Evolutionary conservation across 2,113 vertebrate species (phyloP).

Genomic region (Orientallactaga bullata): DNA sequence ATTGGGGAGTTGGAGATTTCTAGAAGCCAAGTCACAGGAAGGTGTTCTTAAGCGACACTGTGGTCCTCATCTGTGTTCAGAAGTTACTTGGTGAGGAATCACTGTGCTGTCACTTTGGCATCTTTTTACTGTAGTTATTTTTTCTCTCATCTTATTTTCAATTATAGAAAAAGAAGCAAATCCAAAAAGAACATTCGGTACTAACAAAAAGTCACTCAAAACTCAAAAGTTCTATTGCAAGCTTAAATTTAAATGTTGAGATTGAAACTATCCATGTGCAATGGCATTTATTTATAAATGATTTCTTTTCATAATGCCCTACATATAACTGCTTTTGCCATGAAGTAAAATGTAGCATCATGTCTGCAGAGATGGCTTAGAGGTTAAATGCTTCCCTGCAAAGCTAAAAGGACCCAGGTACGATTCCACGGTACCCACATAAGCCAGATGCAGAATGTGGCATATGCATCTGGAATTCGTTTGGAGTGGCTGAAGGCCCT

Average conservation of each 20-base stretch:
- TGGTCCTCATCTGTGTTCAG: not conserved
- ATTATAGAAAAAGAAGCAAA: not conserved
- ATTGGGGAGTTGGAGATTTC: fast-evolving
- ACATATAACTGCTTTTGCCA: not conserved
- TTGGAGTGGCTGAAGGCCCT: too few relatives aligned
- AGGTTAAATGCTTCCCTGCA: too few relatives aligned
- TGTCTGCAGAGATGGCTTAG: too few relatives aligned
- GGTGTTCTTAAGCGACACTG: fast-evolving
- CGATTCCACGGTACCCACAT: too few relatives aligned
- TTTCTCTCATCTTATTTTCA: not conserved
- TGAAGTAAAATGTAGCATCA: not conserved
- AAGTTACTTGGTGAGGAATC: not conserved
- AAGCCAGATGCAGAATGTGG: too few relatives aligned
- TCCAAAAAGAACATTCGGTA: not conserved
- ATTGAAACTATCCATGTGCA: not conserved
- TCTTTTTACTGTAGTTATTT: not conserved
- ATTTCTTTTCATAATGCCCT: not conserved
- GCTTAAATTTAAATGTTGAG: not conserved
- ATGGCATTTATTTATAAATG: not conserved
- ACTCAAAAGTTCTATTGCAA: not conserved
- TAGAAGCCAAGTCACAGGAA: not conserved
- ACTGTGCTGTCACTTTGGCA: not conserved
- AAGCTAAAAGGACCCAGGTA: too few relatives aligned
- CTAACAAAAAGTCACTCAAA: not conserved
- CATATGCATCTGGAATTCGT: too few relatives aligned